Conservation (phyloP, 2,888 invertebrate species). For the Lithophane leautieri region DNA sequence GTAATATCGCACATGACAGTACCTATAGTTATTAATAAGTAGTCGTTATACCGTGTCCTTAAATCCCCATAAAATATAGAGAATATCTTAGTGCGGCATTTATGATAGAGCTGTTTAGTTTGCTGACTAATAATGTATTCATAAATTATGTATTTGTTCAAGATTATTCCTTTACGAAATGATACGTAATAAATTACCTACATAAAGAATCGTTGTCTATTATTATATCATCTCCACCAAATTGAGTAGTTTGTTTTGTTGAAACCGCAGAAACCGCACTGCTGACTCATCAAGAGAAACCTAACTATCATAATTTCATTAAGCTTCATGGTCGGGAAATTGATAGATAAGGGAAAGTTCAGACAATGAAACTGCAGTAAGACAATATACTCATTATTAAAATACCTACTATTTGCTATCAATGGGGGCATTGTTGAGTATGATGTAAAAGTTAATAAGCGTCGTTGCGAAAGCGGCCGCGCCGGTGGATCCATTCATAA, state of each 20-base stretch:
- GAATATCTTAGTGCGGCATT: background rate
- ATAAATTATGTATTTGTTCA: constrained; percentile 15
- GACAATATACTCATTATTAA: constrained; percentile 22
- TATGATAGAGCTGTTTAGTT: constrained; percentile 6
- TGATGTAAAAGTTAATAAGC: constrained; percentile 49
- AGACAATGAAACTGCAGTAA: constrained; percentile 25
- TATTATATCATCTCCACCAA: constrained; percentile 39
- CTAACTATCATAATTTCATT: constrained; percentile 18
- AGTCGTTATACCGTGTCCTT: background rate
- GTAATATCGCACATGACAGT: constrained; percentile 2
- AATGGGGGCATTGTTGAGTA: constrained; percentile 30
- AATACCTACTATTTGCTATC: constrained; percentile 28
- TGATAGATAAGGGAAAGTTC: constrained; percentile 25
- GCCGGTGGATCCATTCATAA: constrained; percentile 17
- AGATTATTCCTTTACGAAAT: constrained; percentile 6
- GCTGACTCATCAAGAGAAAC: constrained; percentile 16
- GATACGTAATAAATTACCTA: constrained; percentile 35
- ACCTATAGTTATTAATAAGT: background rate
- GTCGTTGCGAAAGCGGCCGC: constrained; percentile 33
- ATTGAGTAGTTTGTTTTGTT: constrained; percentile 16
- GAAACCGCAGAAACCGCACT: constrained; percentile 22
- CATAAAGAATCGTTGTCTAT: constrained; percentile 19
- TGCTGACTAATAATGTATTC: constrained; percentile 16
- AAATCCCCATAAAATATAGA: background rate
- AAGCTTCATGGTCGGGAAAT: constrained; percentile 3